Conservation (phyloP, 2,797 vertebrate species). For the Loris lydekkerianus region DNA sequence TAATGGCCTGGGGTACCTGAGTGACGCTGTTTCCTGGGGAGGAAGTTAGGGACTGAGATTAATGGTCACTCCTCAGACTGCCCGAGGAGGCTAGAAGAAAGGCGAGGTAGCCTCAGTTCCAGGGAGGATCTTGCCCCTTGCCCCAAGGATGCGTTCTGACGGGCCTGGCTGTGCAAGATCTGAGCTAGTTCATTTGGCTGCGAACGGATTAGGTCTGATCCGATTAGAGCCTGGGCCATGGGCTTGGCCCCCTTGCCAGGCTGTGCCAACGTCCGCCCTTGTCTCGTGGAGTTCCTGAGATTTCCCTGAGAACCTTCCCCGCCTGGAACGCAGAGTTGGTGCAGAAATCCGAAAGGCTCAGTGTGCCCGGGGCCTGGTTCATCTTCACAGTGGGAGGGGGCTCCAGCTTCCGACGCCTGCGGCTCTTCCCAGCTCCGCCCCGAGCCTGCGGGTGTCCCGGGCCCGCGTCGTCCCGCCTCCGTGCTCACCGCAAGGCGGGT, state of each 20-base stretch:
- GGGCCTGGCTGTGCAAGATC: constrained; percentile 27
- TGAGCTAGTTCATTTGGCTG: constrained; percentile 42
- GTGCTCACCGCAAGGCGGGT: constrained; percentile 33
- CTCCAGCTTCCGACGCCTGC: constrained; percentile 33
- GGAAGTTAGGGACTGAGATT: background rate
- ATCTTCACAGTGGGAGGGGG: background rate
- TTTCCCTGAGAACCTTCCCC: background rate
- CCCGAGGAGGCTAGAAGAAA: background rate
- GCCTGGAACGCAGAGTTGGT: background rate
- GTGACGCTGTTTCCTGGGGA: background rate
- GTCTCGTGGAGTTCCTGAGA: background rate
- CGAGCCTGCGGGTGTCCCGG: constrained; percentile 61
- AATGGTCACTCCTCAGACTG: background rate
- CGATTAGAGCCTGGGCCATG: constrained; percentile 77
- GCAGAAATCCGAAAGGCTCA: background rate
- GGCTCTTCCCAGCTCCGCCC: constrained; percentile 64
- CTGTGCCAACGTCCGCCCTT: background rate
- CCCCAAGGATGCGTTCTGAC: background rate
- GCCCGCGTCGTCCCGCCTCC: constrained; percentile 33
- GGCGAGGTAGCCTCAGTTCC: background rate
- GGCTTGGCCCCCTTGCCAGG: constrained; percentile 82
- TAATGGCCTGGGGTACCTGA: background rate
- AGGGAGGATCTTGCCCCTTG: background rate
- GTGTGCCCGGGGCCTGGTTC: background rate
- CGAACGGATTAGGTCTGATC: constrained; percentile 76